These are phyloP conservation scores for Tetramorium alpestre DNA, from an alignment of 1,140 invertebrate species.

Conservation along the genomic window DNA sequence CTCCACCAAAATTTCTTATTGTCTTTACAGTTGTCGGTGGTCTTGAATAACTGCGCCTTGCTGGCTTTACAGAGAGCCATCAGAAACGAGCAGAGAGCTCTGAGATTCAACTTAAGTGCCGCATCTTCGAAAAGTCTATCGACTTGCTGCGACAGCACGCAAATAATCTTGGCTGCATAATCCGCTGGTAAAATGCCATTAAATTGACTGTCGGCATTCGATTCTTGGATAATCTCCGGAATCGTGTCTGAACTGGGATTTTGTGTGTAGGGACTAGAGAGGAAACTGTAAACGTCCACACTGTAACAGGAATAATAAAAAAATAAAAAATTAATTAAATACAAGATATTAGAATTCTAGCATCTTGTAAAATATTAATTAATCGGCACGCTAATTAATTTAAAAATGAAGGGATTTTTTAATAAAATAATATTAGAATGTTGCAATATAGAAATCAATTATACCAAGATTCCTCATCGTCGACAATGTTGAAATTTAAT, in stretches of 20 bases:
- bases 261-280: constrained; percentile 89
- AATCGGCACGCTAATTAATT: not conserved
- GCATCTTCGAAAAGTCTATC: constrained; percentile 95
- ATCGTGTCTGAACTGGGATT: constrained; percentile 87
- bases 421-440: not conserved
- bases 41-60: constrained; percentile 91
- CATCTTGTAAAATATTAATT: not conserved
- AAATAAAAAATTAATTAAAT: not conserved
- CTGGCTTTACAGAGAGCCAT: constrained; percentile 93
- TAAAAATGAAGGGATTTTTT: not conserved
- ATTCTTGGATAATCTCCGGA: constrained; percentile 89
- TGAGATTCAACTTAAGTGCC: constrained; percentile 94
- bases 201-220: constrained; percentile 87
- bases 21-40: constrained; percentile 81
- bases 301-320: constrained; percentile 79
- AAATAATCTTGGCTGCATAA: constrained; percentile 94
- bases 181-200: constrained; percentile 92
- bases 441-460: constrained; percentile 25
- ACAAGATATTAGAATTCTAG: not conserved
- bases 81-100: constrained; percentile 93
- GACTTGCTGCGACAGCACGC: constrained; percentile 93
- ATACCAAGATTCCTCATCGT: constrained; percentile 92
- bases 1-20: constrained; percentile 86
- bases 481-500: constrained; percentile 86
- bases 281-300: constrained; percentile 93